phyloP scores from a whole-genome alignment of 2,797 vertebrate genomes.

The Rhadinocentrus ornatus region DNA sequence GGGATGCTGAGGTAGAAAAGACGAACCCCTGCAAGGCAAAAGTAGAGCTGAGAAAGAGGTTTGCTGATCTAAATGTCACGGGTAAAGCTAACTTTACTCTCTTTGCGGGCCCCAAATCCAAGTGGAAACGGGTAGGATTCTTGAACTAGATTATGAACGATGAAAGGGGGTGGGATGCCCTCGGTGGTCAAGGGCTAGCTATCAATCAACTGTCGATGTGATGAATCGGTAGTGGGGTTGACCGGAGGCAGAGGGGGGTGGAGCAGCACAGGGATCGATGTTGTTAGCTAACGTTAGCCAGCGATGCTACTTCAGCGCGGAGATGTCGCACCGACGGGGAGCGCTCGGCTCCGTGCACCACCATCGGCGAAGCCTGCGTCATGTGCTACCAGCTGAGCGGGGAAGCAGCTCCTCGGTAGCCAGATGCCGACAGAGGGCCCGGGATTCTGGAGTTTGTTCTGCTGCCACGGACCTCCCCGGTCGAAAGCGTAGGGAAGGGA shows the following conservation, averaged over 20 bases:
- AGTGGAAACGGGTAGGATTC: slow-evolving; percentile 32
- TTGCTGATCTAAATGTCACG: slow-evolving; percentile 47
- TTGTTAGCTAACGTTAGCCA: slow-evolving; percentile 76
- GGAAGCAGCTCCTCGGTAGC: slow-evolving; percentile 40
- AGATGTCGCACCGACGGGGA: slow-evolving; percentile 76
- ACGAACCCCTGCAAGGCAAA: slow-evolving; percentile 49
- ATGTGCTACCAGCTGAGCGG: slow-evolving; percentile 58
- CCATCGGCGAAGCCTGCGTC: slow-evolving; percentile 65
- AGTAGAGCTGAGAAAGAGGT: slow-evolving; percentile 41
- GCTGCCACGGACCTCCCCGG: slow-evolving; percentile 73
- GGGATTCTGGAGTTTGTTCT: slow-evolving; percentile 53
- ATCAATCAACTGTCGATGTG: slow-evolving; percentile 58
- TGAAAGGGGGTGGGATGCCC: slow-evolving; percentile 5
- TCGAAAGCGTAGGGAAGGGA: slow-evolving; percentile 65
- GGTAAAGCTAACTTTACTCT: slow-evolving; percentile 33
- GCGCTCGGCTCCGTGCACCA: slow-evolving; percentile 75
- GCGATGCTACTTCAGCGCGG: slow-evolving; percentile 67
- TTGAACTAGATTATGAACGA: slow-evolving; percentile 20
- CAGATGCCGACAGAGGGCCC: slow-evolving; percentile 49
- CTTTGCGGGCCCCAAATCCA: slow-evolving; percentile 60
- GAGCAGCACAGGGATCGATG: slow-evolving; percentile 73
- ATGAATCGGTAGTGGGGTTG: slow-evolving; percentile 55
- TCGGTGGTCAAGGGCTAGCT: slow-evolving; percentile 48
- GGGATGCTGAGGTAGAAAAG: slow-evolving; percentile 72
- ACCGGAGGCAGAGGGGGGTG: slow-evolving; percentile 55